Percentiles rank a stretch among this genome's conserved stretches.
phyloP scores from a whole-genome alignment of 2,113 vertebrate genomes.

The Malurus alboscapulatus region DNA sequence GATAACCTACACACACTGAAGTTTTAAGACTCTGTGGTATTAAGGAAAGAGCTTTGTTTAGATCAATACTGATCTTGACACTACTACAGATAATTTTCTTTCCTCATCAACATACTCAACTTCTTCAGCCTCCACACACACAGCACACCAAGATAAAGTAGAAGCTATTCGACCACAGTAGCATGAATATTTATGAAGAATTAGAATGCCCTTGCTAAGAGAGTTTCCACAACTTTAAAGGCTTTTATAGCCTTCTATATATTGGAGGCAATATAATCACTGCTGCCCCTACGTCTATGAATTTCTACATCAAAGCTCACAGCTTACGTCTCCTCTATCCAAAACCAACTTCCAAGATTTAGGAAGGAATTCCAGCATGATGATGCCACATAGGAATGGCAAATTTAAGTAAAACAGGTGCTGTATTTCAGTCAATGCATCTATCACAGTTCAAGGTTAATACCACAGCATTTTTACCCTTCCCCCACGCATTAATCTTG shows the following conservation, averaged over 20 bases:
- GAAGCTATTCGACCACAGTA: neutral
- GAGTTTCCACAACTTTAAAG: neutral
- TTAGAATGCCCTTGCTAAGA: neutral
- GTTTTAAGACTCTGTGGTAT: neutral
- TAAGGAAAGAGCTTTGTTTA: neutral
- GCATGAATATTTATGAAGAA: neutral
- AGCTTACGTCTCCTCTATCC: neutral
- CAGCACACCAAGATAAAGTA: neutral
- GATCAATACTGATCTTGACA: neutral
- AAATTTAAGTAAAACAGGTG: neutral
- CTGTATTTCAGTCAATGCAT: neutral
- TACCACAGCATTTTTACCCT: neutral
- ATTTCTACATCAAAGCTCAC: neutral
- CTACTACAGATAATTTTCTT: neutral
- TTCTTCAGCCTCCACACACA: neutral
- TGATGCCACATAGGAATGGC: neutral
- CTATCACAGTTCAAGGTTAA: neutral
- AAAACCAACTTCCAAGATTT: neutral
- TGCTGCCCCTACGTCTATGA: neutral
- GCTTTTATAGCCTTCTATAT: neutral
- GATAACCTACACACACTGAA: accelerated
- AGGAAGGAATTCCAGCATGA: neutral
- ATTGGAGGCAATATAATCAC: neutral
- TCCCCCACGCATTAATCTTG: neutral
- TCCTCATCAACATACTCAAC: neutral